Evolutionary conservation across 2,888 invertebrate genomes (phyloP), one percentile per base, ranked within the genome.

Genomic region (Papilio elwesi): DNA sequence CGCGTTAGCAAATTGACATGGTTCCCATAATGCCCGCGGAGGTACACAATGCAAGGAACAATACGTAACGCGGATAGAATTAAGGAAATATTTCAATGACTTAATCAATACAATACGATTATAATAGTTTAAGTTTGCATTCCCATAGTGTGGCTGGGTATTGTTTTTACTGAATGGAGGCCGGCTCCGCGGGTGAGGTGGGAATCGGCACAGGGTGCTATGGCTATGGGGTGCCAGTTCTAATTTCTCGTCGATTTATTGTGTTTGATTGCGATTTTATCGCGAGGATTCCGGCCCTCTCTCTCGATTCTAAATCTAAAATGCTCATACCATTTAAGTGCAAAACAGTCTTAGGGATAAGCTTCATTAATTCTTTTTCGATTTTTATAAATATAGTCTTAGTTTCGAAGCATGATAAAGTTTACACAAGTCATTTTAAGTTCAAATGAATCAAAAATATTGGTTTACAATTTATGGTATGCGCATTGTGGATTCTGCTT

Each of bases 211-310:
- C 85, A 88, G 90, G 91, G 90, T 88, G 90, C 85, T 76, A 74
- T 81, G 83, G 90, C 85, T 76, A 74, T 81, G 83, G 87, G 87
- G 89, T 86, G 88, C 85, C 80, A 68, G 78, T 77, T 84, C 85
- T 87, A 87, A 90, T 90, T 89, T 87, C 83, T 77, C 80, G 81
- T 83, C 80, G 80, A 80, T 85, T 88, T 87, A 88, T 87, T 88
- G 88, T 87, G 88, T 87, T 87, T 91, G 90, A 92, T 92, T 90
- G 90, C 90, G 92, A 93, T 93, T 91, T 92, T 93, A 93, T 93
- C 92, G 89, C 88, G 83, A 87, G 91, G 90, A 90, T 91, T 90
- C 81, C 76, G 78, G 84, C 89, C 89, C 89, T 87, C 87, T 76
- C 78, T 77, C 75, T 69, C 73, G 71, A 73, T 70, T 75, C 80